A percentile compares a stretch with the other conserved stretches of the same genome.
phyloP scores from a whole-genome alignment of 2,888 invertebrate species.

The Sminthurinus aureus region DNA sequence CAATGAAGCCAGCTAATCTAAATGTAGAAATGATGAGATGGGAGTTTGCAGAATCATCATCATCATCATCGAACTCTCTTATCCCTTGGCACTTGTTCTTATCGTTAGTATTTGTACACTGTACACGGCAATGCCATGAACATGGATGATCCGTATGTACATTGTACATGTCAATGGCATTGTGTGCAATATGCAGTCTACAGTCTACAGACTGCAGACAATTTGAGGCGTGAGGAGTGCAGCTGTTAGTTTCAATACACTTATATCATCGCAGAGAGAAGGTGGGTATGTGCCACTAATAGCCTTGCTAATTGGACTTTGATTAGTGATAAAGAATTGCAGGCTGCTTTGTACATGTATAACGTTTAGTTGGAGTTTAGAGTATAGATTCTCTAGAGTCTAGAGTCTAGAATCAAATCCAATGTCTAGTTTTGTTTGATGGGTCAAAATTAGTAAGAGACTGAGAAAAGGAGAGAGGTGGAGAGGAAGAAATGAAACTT shows the following conservation, averaged over 20 bases:
- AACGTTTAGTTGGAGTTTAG: too few relatives aligned
- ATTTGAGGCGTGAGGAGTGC: neutral
- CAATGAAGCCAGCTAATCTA: conserved; percentile 28
- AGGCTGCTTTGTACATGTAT: conserved; percentile 39
- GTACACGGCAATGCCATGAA: too few relatives aligned
- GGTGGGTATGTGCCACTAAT: conserved; percentile 44
- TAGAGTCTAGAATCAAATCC: too few relatives aligned
- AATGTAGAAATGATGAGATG: conserved; percentile 44
- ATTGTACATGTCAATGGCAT: neutral
- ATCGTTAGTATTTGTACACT: too few relatives aligned
- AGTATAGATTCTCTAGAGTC: too few relatives aligned
- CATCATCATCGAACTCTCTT: neutral
- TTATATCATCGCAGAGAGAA: conserved; percentile 4
- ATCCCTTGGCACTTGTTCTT: neutral
- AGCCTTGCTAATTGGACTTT: conserved; percentile 59
- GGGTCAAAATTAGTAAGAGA: conserved; percentile 1
- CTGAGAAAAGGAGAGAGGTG: neutral
- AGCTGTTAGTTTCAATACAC: neutral
- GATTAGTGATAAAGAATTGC: conserved; percentile 58
- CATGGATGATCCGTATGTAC: neutral
- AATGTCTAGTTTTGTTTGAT: conserved; percentile 31
- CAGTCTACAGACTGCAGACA: too few relatives aligned
- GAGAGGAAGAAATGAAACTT: neutral
- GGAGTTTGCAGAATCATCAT: conserved; percentile 39
- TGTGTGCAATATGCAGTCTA: neutral